Evolutionary conservation across 2,888 invertebrate species (phyloP), one percentile per base, ranked within the genome.

Genomic region (Phaonia tiefii): DNA sequence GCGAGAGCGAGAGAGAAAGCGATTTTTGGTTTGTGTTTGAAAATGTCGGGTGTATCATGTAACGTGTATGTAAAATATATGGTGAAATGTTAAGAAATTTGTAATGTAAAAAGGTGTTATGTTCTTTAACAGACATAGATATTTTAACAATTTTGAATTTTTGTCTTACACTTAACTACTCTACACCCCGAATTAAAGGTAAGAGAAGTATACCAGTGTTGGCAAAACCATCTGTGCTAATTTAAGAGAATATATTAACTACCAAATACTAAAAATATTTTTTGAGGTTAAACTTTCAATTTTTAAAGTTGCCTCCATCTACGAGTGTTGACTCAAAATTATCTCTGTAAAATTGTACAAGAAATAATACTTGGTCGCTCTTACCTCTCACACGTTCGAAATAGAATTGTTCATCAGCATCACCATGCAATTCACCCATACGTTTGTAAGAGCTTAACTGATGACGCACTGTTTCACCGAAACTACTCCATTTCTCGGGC

Each of bases 301-400:
- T n/a, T n/a, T n/a, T n/a, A n/a, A n/a, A n/a, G n/a, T n/a, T n/a
- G n/a, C n/a, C n/a, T n/a, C n/a, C n/a, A n/a, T n/a, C n/a, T n/a
- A n/a, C n/a, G n/a, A n/a, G n/a, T n/a, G n/a, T n/a, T n/a, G n/a
- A n/a, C n/a, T n/a, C n/a, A n/a, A n/a, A n/a, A n/a, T n/a, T n/a
- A n/a, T n/a, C n/a, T n/a, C n/a, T n/a, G n/a, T n/a, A n/a, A n/a
- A n/a, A n/a, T n/a, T n/a, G n/a, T n/a, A n/a, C n/a, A n/a, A n/a
- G n/a, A n/a, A n/a, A n/a, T n/a, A n/a, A 37, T 22, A 60, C 54
- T 10, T 39, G 20, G 15, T 10, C 37, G 2, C 7, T 86, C 90
- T 89, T 85, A 90, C 90, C 90, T 75, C 75, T 79, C 0, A 86
- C 80, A 2, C 75, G 83, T 39, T 79, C 75, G 84, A 87, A 89